Conservation (phyloP, 2,888 invertebrate genomes). For the Leuctra nigra region DNA sequence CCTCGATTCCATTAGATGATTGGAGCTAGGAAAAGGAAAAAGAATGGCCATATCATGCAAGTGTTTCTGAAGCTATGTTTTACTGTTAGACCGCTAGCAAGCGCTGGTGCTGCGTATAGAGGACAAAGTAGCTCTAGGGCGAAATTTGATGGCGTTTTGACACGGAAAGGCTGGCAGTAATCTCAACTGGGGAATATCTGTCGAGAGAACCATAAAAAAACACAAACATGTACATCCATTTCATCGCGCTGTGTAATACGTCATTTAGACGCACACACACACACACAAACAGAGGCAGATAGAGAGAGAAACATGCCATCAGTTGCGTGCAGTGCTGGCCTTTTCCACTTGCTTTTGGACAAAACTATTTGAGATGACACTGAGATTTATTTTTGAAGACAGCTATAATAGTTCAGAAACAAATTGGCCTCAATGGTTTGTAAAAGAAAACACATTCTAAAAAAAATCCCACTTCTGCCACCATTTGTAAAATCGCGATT, state of each 20-base stretch:
- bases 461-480: no score
- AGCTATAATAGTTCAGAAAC: no score
- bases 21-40: constrained; percentile 9
- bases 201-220: constrained; percentile 5
- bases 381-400: no score
- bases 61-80: background rate
- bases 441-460: no score
- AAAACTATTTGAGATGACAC: no score
- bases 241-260: background rate
- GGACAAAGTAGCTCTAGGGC: constrained; percentile 4
- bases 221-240: constrained; percentile 9
- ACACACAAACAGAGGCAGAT: no score
- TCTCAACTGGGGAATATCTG: constrained; percentile 3
- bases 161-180: constrained; percentile 8
- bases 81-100: background rate
- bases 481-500: no score
- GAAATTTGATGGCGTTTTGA: constrained; percentile 9
- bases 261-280: no score
- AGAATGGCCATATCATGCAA: background rate
- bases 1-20: constrained; percentile 2
- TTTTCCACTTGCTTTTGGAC: no score
- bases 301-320: no score
- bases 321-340: no score
- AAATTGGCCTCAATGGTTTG: no score
- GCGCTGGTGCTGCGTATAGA: background rate